Conservation (phyloP, 2,113 vertebrate genomes). For the Maccullochella peelii region DNA sequence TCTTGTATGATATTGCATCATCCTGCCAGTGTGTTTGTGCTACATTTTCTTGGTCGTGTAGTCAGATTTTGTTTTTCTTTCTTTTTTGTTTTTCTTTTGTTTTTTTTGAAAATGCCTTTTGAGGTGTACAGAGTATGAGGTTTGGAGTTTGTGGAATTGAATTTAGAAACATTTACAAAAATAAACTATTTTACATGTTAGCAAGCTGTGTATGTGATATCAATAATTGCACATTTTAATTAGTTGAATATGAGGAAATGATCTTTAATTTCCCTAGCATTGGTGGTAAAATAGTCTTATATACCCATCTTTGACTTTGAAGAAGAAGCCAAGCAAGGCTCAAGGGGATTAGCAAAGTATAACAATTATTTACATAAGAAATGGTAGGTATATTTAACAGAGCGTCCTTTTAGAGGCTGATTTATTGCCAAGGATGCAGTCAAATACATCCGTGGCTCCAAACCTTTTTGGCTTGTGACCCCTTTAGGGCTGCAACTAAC, state of each 20-base stretch:
- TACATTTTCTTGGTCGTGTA: conserved; percentile 94
- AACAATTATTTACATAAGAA: neutral
- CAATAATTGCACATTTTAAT: neutral
- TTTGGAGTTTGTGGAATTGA: conserved; percentile 99
- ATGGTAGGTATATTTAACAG: neutral
- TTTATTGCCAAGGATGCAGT: neutral
- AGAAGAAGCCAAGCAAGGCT: neutral
- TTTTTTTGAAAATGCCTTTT: conserved; percentile 90
- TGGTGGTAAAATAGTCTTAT: neutral
- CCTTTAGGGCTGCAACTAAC: neutral
- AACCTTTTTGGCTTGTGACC: neutral
- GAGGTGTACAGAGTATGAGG: conserved; percentile 99
- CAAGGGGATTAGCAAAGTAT: neutral
- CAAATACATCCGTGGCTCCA: neutral
- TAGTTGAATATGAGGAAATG: neutral
- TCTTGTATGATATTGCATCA: conserved; percentile 97
- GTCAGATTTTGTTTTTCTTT: conserved; percentile 80
- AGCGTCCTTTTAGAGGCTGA: neutral
- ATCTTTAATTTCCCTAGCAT: neutral
- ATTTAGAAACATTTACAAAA: conserved; percentile 99
- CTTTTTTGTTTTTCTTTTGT: conserved; percentile 12
- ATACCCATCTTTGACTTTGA: neutral
- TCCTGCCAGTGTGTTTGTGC: conserved; percentile 97
- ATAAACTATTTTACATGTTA: conserved; percentile 99
- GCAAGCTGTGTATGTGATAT: conserved; percentile 31